Conservation (phyloP, 2,113 vertebrate genomes). For the Parus major region DNA sequence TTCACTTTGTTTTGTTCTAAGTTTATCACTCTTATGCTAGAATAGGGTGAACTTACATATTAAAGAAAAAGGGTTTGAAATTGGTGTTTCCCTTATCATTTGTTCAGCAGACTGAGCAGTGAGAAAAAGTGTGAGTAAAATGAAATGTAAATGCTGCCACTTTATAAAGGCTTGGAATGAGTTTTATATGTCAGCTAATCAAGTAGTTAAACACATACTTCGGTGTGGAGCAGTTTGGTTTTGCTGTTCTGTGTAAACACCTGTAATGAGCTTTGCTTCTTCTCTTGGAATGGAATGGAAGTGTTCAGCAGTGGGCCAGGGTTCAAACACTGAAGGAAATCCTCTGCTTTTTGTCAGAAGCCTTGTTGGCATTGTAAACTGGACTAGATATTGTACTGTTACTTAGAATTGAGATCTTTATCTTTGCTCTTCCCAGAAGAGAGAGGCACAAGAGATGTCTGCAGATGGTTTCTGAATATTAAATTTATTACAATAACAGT, state of each 20-base stretch:
- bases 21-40: background rate
- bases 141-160: background rate
- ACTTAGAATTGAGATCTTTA: background rate
- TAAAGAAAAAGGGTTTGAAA: background rate
- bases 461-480: conserved; percentile 59
- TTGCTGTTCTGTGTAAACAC: background rate
- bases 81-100: background rate
- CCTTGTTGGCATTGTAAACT: background rate
- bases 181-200: background rate
- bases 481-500: conserved; percentile 72
- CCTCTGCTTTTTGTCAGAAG: background rate
- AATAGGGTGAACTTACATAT: background rate
- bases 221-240: background rate
- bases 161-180: background rate
- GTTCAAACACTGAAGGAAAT: background rate
- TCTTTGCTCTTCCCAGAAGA: background rate
- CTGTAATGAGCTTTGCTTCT: background rate
- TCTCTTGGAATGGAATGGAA: background rate
- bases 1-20: background rate
- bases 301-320: background rate
- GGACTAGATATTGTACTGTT: background rate
- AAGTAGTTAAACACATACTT: background rate
- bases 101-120: background rate
- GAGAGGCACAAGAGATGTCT: background rate
- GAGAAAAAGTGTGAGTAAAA: background rate